Base-by-base conservation (phyloP, 2,113 vertebrate genomes). In the Alouatta palliata region DNA sequence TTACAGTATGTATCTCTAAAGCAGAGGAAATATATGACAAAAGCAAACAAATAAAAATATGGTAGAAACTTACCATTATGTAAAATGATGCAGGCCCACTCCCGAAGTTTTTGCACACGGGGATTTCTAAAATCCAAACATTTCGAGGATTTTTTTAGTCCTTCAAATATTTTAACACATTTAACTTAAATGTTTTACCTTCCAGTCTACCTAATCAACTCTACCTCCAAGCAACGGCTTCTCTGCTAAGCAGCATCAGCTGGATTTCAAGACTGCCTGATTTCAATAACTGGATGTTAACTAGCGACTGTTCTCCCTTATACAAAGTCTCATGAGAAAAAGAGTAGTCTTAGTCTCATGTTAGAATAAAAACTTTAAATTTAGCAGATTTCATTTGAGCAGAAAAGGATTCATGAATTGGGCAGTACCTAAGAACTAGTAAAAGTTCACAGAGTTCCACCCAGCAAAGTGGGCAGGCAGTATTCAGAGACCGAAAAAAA, bases 21-120 rank as follows among this genome's bases (percentile, higher is more conserved):
- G 17, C 37, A 70, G 43, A 83, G 35, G 71, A 75, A 83, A 76
- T 1, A 0, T 2, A 7, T 2, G 2, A 23, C 12, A 35, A 37
- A 11, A 54, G 3, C 35, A 40, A 49, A 37, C 9, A 16, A 61
- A 45, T 7, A 11, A 40, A 43, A 2, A 25, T 21, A 0, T 1
- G 4, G 17, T 14, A 80, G 61, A 32, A n/a, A 70, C 1, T 4
- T 61, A 32, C 5, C 5, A 1, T 9, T 4, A 4, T 5, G 16
- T 1, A 56, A 87, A 84, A 47, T 1, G 5, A 13, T 0, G 4
- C 11, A 2, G 0, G 11, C 10, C 70, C 20, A 11, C 43, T 40
- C 16, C 19, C 40, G 11, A 30, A 52, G 49, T 82, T 84, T 54
- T 71, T n/a, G 49, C 47, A 37, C 49, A 19, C 0, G 0, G 82